These are phyloP conservation scores for Liasis olivaceus DNA, from an alignment of 2,797 vertebrate species.

Conservation along the genomic window DNA sequence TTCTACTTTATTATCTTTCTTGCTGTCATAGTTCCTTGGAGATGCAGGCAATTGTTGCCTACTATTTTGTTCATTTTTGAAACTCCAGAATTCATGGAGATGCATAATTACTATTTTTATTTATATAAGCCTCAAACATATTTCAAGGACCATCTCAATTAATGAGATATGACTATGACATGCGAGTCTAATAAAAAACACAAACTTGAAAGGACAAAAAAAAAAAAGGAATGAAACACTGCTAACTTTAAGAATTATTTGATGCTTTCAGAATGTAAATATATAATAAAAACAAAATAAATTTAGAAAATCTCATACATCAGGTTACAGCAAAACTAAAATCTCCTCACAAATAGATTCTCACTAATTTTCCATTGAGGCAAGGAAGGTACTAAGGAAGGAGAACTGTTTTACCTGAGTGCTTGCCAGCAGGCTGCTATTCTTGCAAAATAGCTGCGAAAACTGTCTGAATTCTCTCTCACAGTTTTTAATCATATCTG, in stretches of 20 bases:
- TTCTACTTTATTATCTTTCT: neutral
- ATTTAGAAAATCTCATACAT: neutral
- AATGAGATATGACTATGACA: neutral
- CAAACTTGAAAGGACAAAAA: neutral
- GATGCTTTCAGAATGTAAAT: neutral
- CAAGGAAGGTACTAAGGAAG: constrained; percentile 25
- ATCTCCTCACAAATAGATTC: neutral
- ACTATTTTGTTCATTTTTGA: neutral
- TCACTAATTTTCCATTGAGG: constrained; percentile 27
- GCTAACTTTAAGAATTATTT: neutral
- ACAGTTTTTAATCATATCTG: constrained; percentile 77
- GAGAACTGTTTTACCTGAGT: constrained; percentile 77
- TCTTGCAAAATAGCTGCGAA: constrained; percentile 75
- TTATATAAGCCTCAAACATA: neutral
- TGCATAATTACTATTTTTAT: neutral
- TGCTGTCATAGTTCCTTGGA: neutral
- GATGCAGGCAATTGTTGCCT: neutral
- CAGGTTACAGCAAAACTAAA: neutral
- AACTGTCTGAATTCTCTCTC: constrained; percentile 81
- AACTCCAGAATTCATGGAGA: neutral
- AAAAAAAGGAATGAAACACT: neutral
- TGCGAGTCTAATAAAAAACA: neutral
- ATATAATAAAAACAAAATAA: neutral
- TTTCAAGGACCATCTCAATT: neutral
- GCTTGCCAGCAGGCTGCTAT: constrained; percentile 75